A percentile compares a stretch with the other conserved stretches of the same genome.
phyloP scores from a whole-genome alignment of 2,888 invertebrate genomes.

The Phalera bucephala region DNA sequence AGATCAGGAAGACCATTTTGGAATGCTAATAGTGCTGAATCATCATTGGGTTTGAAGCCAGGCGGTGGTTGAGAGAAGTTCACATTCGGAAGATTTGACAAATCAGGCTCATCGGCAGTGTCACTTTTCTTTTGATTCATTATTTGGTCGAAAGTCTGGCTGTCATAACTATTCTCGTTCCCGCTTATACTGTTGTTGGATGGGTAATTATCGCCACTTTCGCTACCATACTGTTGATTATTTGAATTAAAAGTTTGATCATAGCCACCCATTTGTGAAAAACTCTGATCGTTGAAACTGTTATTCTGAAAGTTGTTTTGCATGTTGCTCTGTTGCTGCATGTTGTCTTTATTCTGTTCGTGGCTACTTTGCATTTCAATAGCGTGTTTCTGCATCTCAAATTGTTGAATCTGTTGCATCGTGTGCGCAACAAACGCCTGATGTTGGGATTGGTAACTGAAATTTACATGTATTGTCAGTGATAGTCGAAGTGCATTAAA shows the following conservation, averaged over 20 bases:
- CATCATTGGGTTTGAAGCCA: conserved; percentile 60
- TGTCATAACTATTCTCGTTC: conserved; percentile 78
- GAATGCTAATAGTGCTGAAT: conserved; percentile 65
- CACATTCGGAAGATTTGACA: conserved; percentile 65
- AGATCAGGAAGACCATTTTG: conserved; percentile 89
- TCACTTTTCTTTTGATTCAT: conserved; percentile 52
- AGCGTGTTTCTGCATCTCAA: conserved; percentile 90
- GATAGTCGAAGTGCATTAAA: conserved; percentile 1
- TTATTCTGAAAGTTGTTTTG: conserved; percentile 57
- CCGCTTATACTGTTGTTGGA: conserved; percentile 74
- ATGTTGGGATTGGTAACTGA: conserved; percentile 95
- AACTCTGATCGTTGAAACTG: conserved; percentile 62
- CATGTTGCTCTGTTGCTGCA: conserved; percentile 53
- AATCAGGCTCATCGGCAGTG: conserved; percentile 52
- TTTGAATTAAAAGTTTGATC: conserved; percentile 61
- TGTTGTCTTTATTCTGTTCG: conserved; percentile 56
- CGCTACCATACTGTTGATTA: conserved; percentile 64
- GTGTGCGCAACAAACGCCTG: conserved; percentile 97
- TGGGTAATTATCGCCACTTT: conserved; percentile 69
- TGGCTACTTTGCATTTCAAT: conserved; percentile 80
- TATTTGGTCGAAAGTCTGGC: conserved; percentile 72
- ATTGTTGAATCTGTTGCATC: conserved; percentile 92
- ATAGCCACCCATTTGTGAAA: conserved; percentile 53
- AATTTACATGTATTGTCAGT: conserved; percentile 25
- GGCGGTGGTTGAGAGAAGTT: conserved; percentile 78